These are phyloP conservation scores for Gymnothorax javanicus DNA, from an alignment of 2,797 vertebrate genomes.

Conservation along the genomic window DNA sequence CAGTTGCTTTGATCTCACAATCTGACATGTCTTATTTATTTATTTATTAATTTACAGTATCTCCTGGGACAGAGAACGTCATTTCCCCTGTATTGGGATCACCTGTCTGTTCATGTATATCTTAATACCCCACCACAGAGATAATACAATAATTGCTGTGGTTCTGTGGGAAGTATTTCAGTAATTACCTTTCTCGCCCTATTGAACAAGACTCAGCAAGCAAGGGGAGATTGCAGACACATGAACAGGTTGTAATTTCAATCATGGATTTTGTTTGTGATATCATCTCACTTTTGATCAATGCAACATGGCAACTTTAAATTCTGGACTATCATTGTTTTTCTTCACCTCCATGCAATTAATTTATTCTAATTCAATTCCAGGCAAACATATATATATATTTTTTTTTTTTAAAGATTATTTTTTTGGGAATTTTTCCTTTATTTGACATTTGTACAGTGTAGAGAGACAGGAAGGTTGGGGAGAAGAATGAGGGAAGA, in stretches of 20 bases:
- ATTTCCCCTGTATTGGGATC: background rate
- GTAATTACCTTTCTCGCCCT: background rate
- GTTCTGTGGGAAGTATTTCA: background rate
- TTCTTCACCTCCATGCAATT: background rate
- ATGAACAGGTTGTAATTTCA: background rate
- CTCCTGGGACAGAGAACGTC: background rate
- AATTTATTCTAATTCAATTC: background rate
- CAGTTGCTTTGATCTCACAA: constrained; percentile 31
- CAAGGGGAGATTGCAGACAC: background rate
- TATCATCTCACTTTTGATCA: background rate
- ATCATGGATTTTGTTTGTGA: background rate
- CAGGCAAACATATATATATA: background rate
- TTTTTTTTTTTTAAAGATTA: too few species aligned
- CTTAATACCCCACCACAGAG: background rate
- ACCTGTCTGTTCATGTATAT: constrained; percentile 3
- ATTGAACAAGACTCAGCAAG: background rate
- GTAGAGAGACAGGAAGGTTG: too few species aligned
- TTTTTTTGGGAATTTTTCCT: too few species aligned
- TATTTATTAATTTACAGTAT: background rate
- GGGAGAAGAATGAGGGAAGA: too few species aligned
- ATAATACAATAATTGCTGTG: constrained; percentile 6
- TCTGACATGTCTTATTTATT: background rate
- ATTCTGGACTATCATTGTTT: background rate
- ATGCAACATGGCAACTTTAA: background rate
- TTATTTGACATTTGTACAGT: too few species aligned